Base-by-base conservation (phyloP, 2,888 invertebrate genomes). In the Eupithecia subumbrata region DNA sequence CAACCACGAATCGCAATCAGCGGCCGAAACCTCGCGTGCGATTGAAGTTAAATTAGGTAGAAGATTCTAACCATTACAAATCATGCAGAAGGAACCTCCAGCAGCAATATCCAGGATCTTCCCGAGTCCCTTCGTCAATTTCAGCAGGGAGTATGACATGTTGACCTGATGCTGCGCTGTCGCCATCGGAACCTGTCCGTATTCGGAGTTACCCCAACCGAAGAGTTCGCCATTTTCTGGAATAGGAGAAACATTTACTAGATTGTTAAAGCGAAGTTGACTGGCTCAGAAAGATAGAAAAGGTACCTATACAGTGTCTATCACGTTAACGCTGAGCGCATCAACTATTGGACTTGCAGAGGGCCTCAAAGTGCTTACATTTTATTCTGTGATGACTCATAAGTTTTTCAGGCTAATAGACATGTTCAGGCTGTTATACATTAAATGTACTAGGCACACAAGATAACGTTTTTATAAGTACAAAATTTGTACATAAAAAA, bases 141-240 rank as follows among this genome's bases (percentile, higher is more conserved):
- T 92, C 4, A 90, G 81, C 25, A 98, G 86, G 30, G 96, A 95
- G 60, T 96, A 96, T 0, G 99, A 97, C 82, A 95, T 95, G 85
- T 96, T 96, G 7, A 98, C 94, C 91, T 98, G 98, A 83, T 97
- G 97, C 68, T 92, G 91, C 14, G 92, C 79, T 12, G 89, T 81
- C 76, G 89, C 85, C 83, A 95, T 91, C 40, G 96, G 94, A 56
- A 99, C 93, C 89, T 99, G 99, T 0, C 97, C 96, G 86, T 99
- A 99, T 91, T 99, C 99, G 0, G 97, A 97, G 90, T 99, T 99
- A 11, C 99, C 99, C 99, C 99, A 99, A 0, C 99, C 99, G 92
- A 99, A 99, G 2, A 98, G 95, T 84, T 98, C 97, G 5, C 99
- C 99, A 83, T 96, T 96, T 80, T 98, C 98, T 97, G 69, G 86